A percentile compares a stretch with the other conserved stretches of the same genome.
Conservation (phyloP, 2,888 invertebrate genomes). For the Epinotia brunnichana region DNA sequence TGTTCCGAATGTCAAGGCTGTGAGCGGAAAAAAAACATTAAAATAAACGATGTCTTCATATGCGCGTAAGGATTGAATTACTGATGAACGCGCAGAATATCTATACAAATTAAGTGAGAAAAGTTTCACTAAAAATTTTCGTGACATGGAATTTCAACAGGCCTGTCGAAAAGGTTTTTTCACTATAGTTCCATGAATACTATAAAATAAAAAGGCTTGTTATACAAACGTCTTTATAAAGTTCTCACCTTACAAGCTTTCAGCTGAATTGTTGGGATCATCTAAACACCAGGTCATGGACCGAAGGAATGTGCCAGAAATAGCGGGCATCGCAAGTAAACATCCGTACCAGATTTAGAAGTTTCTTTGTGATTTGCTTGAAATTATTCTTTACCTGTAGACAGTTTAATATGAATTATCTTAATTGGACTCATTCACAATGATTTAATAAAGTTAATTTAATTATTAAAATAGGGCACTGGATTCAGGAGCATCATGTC, state of each 20-base stretch:
- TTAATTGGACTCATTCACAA: too few species aligned
- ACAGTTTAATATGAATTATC: not conserved
- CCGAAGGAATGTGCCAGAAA: conserved; percentile 27
- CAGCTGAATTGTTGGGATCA: conserved; percentile 18
- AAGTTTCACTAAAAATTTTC: too few species aligned
- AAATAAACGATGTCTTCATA: not conserved
- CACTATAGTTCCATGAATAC: too few species aligned
- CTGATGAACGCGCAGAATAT: not conserved
- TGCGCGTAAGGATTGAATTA: not conserved
- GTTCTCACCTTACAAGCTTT: conserved; percentile 28
- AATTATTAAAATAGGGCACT: not conserved
- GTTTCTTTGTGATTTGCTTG: conserved; percentile 15
- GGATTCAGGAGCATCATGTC: not conserved
- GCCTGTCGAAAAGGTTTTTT: too few species aligned
- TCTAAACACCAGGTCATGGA: conserved; percentile 21
- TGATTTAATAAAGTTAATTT: not conserved
- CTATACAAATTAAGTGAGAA: not conserved
- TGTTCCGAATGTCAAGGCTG: conserved; percentile 11
- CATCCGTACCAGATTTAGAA: conserved; percentile 12
- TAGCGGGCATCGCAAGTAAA: conserved; percentile 29
- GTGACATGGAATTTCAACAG: too few species aligned
- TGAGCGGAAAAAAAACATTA: not conserved
- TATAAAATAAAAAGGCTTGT: not conserved
- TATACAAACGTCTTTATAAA: not conserved
- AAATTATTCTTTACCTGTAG: conserved; percentile 8